Evolutionary conservation across 2,797 vertebrate species (phyloP), one percentile per base, ranked within the genome.

Genomic region (Bradypus variegatus): DNA sequence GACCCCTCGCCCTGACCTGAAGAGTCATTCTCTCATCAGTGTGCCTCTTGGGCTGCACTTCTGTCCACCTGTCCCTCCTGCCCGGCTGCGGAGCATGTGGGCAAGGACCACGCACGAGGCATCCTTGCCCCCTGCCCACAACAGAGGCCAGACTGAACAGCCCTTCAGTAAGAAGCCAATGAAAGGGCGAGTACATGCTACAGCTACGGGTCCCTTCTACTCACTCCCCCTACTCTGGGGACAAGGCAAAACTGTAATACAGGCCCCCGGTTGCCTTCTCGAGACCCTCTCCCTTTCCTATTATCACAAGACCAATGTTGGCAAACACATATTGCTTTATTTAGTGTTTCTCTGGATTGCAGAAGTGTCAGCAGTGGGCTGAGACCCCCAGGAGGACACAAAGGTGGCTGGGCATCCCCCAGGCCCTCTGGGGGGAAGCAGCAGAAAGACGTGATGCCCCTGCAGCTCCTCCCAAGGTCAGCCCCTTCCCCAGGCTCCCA

Each of bases 271-370:
- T 9, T 78, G 31, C 45, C 77, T 86, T 85, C 33, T 62, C 53
- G 33, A 21, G 41, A 4, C 55, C n/a, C 7, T 67, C 62, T 80
- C 67, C 31, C 16, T 50, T 70, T 78, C 80, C 69, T 38, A 64
- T 82, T n/a, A 92, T 38, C 79, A 89, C 50, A 64, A 77, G 69
- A 89, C 90, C 29, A 8, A 14, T 8, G 1, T 55, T 95, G 93
- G 95, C 95, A 96, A 96, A 96, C 86, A 95, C 77, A 36, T 94
- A 96, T 95, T 93, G 96, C 94, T 96, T 96, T 96, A 96, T 96
- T 96, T 96, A 96, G 95, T 96, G 96, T 96, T 96, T 94, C 90
- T 95, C 94, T 94, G 95, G 94, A 92, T 92, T 85, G 88, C 95
- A 94, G 94, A 95, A 94, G 92, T 96, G 94, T 95, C 88, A 94